These are phyloP conservation scores for Drosophila lacteicornis DNA, from an alignment of 1,140 invertebrate species.

Conservation along the genomic window DNA sequence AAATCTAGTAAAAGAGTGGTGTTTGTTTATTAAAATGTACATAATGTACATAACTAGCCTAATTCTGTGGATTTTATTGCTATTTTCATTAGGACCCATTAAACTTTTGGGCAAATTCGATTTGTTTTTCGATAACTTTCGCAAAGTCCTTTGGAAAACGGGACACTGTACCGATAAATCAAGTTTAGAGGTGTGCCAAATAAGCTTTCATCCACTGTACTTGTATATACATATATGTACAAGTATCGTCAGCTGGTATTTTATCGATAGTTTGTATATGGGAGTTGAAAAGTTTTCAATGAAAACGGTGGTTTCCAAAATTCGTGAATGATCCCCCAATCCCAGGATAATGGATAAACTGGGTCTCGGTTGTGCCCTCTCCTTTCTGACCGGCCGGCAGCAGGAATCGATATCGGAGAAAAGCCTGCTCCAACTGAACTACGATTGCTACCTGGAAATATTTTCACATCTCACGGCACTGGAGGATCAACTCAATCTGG, in stretches of 20 bases:
- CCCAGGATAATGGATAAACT: constrained; percentile 54
- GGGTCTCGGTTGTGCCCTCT: constrained; percentile 51
- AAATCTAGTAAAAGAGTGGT: not conserved
- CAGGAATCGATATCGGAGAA: constrained; percentile 10
- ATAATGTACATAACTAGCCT: too few species aligned
- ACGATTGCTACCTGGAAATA: constrained; percentile 62
- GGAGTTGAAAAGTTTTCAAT: not conserved
- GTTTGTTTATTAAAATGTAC: too few species aligned
- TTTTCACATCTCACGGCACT: constrained; percentile 51
- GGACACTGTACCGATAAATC: not conserved
- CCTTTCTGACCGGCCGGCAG: constrained; percentile 48
- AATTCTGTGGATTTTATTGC: too few species aligned
- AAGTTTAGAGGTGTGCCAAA: not conserved
- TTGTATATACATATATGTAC: not conserved
- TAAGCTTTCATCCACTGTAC: not conserved
- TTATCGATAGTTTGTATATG: constrained; percentile 30
- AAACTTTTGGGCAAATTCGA: not conserved
- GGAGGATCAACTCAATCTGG: constrained; percentile 63
- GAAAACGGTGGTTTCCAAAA: not conserved
- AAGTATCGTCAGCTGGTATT: constrained; percentile 10
- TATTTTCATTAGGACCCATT: too few species aligned
- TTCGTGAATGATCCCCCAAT: not conserved
- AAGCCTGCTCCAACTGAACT: constrained; percentile 62
- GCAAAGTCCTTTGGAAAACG: not conserved
- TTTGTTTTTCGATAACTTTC: too few species aligned